Evolutionary conservation across 2,113 vertebrate species (phyloP).

Genomic region (Psittacara wagleri): DNA sequence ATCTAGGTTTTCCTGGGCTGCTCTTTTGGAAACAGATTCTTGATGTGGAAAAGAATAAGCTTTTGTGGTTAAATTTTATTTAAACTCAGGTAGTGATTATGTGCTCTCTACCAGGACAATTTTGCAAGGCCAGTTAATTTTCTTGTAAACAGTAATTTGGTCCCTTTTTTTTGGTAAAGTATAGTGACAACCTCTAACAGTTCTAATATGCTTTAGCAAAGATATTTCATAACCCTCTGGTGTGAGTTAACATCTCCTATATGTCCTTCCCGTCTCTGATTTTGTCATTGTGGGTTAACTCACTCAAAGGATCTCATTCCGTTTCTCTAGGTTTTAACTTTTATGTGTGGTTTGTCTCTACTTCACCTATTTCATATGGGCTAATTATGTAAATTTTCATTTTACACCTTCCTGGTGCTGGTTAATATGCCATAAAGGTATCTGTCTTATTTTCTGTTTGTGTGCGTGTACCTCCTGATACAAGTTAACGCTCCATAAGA

Average conservation of each 20-base stretch:
- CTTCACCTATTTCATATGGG: background rate
- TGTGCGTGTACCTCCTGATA: background rate
- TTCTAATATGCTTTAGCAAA: background rate
- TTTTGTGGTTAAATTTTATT: background rate
- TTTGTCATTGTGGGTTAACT: background rate
- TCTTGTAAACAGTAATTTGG: background rate
- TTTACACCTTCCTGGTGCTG: background rate
- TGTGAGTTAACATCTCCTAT: background rate
- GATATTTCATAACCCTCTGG: background rate
- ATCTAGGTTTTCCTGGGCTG: background rate
- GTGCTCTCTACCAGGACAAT: background rate
- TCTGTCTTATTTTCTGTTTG: background rate
- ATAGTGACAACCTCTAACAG: background rate
- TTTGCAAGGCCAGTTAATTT: background rate
- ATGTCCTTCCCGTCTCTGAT: background rate
- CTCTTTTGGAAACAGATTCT: background rate
- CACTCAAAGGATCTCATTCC: background rate
- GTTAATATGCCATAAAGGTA: background rate
- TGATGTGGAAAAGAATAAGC: background rate
- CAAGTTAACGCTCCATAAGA: background rate
- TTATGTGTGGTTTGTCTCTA: background rate
- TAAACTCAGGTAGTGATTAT: background rate
- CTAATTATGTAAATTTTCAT: slow-evolving; percentile 21
- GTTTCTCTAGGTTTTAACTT: background rate
- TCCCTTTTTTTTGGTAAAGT: background rate